phyloP scores from a whole-genome alignment of 2,888 invertebrate genomes.

The Drosophila kanekoi region DNA sequence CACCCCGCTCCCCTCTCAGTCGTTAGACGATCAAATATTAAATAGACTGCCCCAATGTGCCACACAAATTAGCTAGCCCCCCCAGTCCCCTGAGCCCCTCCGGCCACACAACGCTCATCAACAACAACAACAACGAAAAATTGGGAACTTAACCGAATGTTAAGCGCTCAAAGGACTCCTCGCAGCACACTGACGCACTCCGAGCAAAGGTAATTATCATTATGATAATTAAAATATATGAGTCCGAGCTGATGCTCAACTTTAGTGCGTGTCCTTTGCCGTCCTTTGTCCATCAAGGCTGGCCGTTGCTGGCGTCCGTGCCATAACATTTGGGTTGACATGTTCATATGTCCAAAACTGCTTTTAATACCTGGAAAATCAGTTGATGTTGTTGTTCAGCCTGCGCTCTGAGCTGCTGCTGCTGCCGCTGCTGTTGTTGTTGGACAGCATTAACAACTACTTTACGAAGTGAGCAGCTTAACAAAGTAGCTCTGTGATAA shows the following conservation, averaged over 20 bases:
- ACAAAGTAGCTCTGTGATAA: conserved; percentile 3
- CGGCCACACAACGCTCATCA: no score
- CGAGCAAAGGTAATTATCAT: conserved; percentile 64
- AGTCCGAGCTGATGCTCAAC: conserved; percentile 38
- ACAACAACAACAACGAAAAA: no score
- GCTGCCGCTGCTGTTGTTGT: background rate
- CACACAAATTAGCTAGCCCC: conserved; percentile 23
- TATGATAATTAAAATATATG: conserved; percentile 76
- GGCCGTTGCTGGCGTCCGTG: background rate
- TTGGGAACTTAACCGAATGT: conserved; percentile 50
- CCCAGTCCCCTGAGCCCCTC: background rate
- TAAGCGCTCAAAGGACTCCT: conserved; percentile 24
- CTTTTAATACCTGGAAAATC: conserved; percentile 11
- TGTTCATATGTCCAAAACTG: background rate
- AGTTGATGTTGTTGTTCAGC: conserved; percentile 6
- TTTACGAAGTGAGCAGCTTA: conserved; percentile 15
- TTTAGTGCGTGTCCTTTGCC: conserved; percentile 29
- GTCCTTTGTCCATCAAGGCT: conserved; percentile 1
- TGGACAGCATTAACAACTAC: conserved; percentile 5
- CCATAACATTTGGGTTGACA: background rate
- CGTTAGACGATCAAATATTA: conserved; percentile 71
- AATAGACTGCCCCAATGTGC: conserved; percentile 41
- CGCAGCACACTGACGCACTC: background rate
- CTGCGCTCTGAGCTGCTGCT: background rate
- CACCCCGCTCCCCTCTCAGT: background rate